Evolutionary conservation across 2,113 vertebrate genomes (phyloP).

Genomic region (Coryphaenoides rupestris): DNA sequence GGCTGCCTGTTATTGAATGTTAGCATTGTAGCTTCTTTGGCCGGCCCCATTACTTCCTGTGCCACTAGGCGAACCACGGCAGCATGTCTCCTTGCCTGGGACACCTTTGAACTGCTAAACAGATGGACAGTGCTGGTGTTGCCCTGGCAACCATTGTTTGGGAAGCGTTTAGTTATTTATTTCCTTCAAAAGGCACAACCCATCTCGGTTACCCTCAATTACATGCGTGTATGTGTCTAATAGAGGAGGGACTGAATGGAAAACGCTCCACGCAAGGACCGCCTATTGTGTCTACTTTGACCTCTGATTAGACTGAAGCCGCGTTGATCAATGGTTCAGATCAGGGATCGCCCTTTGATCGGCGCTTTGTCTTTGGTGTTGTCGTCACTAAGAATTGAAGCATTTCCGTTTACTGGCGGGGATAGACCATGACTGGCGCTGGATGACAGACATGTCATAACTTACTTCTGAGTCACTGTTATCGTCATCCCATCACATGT

Average conservation of each 20-base stretch:
- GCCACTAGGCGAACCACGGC: constrained; percentile 7
- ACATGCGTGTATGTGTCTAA: background rate
- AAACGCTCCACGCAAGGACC: background rate
- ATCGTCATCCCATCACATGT: too few species aligned
- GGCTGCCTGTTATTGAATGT: constrained; percentile 13
- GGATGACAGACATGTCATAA: too few species aligned
- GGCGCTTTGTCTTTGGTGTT: too few species aligned
- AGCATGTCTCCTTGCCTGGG: constrained; percentile 17
- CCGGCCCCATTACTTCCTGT: constrained; percentile 2
- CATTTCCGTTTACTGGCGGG: too few species aligned
- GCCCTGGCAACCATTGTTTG: constrained; percentile 44
- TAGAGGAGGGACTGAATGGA: too few species aligned
- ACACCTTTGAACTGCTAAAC: constrained; percentile 23
- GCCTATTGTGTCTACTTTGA: background rate
- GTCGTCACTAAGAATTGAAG: too few species aligned
- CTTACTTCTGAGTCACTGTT: too few species aligned
- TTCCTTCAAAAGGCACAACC: constrained; percentile 12
- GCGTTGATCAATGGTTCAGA: too few species aligned
- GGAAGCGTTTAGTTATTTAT: constrained; percentile 9
- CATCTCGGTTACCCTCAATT: constrained; percentile 31
- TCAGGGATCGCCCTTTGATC: too few species aligned
- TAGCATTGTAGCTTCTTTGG: constrained; percentile 16
- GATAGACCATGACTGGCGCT: too few species aligned
- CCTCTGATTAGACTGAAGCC: too few species aligned
- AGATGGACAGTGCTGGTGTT: constrained; percentile 29